phyloP scores from a whole-genome alignment of 1,140 invertebrate genomes.

The Portunus trituberculatus region DNA sequence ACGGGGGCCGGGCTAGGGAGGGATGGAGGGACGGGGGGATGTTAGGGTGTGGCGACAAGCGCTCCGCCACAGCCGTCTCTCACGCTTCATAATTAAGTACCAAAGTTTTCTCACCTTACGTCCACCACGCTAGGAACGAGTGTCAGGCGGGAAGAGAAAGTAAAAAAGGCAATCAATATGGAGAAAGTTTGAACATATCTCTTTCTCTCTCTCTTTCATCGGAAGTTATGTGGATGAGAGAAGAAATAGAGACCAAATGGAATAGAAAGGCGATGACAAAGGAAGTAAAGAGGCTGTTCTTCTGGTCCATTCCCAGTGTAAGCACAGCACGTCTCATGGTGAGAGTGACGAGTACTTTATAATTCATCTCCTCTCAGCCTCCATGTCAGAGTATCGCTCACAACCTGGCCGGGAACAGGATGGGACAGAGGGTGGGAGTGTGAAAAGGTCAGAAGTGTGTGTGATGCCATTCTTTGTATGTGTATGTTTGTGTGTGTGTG shows the following conservation, averaged over 20 bases:
- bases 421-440: not conserved
- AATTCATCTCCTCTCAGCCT: not conserved
- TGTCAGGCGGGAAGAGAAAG: not conserved
- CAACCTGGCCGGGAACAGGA: not conserved
- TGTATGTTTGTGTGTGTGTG: not conserved
- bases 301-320: not conserved
- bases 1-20: not conserved
- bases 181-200: not conserved
- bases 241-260: no score
- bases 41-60: not conserved
- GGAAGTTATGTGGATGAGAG: no score
- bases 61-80: not conserved
- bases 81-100: slow-evolving; percentile 3
- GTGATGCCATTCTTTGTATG: not conserved
- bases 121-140: not conserved
- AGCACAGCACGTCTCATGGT: not conserved
- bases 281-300: not conserved
- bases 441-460: not conserved
- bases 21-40: not conserved
- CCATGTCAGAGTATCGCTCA: not conserved
- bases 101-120: slow-evolving; percentile 13
- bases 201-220: not conserved
- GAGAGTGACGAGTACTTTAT: not conserved
- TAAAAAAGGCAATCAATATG: not conserved
- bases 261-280: not conserved